Evolutionary conservation across 2,888 invertebrate genomes (phyloP).

Genomic region (Cremastinae sp.): DNA sequence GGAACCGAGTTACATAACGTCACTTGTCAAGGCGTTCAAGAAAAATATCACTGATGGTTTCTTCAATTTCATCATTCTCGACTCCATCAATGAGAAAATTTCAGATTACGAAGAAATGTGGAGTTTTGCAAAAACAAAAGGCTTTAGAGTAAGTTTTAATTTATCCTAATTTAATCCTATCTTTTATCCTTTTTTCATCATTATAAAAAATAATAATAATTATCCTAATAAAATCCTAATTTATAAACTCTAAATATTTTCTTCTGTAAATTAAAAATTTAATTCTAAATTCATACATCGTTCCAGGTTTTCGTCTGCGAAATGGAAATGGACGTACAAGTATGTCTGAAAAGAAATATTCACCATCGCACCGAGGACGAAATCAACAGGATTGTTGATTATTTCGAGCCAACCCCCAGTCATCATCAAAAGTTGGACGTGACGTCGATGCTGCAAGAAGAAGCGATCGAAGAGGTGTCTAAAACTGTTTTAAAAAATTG

Average conservation of each 20-base stretch:
- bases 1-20: constrained; percentile 91
- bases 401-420: constrained; percentile 90
- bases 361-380: constrained; percentile 91
- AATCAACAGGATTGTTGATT: constrained; percentile 86
- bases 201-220: not conserved
- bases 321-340: constrained; percentile 89
- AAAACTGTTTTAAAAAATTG: no score
- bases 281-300: no score
- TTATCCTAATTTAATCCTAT: not conserved
- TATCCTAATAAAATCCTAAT: no score
- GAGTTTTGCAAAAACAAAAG: constrained; percentile 91
- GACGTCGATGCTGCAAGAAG: constrained; percentile 90
- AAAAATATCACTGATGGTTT: constrained; percentile 94
- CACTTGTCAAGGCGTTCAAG: constrained; percentile 93
- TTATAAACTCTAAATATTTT: constrained; percentile 17
- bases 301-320: constrained; percentile 95
- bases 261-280: no score
- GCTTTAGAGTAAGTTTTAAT: constrained; percentile 86
- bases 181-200: constrained; percentile 7
- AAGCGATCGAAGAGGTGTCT: constrained; percentile 88
- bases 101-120: constrained; percentile 93
- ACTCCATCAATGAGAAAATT: constrained; percentile 92
- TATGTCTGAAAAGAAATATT: constrained; percentile 91
- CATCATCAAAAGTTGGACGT: constrained; percentile 92
- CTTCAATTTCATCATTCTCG: constrained; percentile 95